phyloP scores from a whole-genome alignment of 2,888 invertebrate species.

The Hecatera dysodea region DNA sequence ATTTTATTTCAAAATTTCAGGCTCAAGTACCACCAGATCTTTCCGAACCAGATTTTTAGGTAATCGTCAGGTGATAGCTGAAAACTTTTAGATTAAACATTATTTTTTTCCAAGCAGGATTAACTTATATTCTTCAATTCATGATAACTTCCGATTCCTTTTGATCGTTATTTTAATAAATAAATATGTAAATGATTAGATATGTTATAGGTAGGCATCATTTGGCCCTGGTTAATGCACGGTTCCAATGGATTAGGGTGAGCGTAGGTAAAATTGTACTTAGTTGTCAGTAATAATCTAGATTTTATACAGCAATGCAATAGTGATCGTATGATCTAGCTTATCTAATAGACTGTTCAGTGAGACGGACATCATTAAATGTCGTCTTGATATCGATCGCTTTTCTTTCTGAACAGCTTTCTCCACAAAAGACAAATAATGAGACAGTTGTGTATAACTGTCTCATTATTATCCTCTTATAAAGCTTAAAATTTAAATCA shows the following conservation, averaged over 20 bases:
- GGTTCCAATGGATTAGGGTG: neutral
- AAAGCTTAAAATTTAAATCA: constrained; percentile 25
- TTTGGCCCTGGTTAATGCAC: too few species aligned
- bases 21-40: neutral
- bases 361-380: neutral
- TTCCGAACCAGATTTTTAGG: too few species aligned
- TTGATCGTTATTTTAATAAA: too few species aligned
- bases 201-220: too few species aligned
- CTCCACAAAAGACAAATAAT: constrained; percentile 27
- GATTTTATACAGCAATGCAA: neutral
- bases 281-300: neutral
- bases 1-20: neutral
- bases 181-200: too few species aligned
- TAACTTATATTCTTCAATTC: too few species aligned
- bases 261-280: neutral
- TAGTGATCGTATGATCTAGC: neutral
- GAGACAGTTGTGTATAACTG: constrained; percentile 38
- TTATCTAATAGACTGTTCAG: neutral
- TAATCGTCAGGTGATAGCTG: too few species aligned
- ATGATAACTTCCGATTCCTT: too few species aligned
- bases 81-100: too few species aligned
- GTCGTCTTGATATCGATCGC: neutral
- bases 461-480: constrained; percentile 17
- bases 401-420: constrained; percentile 1
- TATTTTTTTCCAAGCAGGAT: too few species aligned